Evolutionary conservation across 2,113 vertebrate genomes (phyloP), one percentile per base, ranked within the genome.

Genomic region (Heterotilapia buettikoferi): DNA sequence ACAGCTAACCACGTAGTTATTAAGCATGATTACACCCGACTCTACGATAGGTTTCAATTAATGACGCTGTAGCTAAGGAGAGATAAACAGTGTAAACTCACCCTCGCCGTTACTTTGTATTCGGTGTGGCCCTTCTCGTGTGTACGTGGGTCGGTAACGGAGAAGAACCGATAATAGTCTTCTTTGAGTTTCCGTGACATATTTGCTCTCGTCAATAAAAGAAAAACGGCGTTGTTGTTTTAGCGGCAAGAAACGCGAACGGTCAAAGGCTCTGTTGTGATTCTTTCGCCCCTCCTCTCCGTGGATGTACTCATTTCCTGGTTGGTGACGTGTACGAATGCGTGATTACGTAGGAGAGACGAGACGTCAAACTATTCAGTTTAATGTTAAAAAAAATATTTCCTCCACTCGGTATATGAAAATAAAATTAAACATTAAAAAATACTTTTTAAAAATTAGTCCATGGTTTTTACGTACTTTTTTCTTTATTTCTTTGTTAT

Each of bases 101-200:
- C 98, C 97, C 97, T 95, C 4, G 97, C 98, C 11, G 96, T 96
- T 47, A 98, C 97, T 97, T 97, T 98, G 92, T 98, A 98, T 84
- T 98, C 98, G 3, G 98, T 98, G 96, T 97, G 96, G 83, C 98
- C 98, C 86, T 98, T 98, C 84, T 97, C 97, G 91, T 98, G 97
- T 24, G 95, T 94, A 33, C 98, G 96, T 38, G 97, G 95, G 4
- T 98, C 97, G 6, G 96, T 96, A n/a, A 98, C 98, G 4, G 94
- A 88, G 66, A 98, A 98, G 83, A 96, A 97, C 2, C 98, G 96
- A 76, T 97, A 87, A 84, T 97, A 97, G 84, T 98, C 97, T 47
- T 98, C 97, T 91, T 97, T 98, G 2, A 82, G 33, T 87, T 96
- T 97, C 5, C 97, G 95, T 82, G 98, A 97, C 97, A 98, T 98